Evolutionary conservation across 2,113 vertebrate genomes (phyloP).

Genomic region (Brachionichthys hirsutus): DNA sequence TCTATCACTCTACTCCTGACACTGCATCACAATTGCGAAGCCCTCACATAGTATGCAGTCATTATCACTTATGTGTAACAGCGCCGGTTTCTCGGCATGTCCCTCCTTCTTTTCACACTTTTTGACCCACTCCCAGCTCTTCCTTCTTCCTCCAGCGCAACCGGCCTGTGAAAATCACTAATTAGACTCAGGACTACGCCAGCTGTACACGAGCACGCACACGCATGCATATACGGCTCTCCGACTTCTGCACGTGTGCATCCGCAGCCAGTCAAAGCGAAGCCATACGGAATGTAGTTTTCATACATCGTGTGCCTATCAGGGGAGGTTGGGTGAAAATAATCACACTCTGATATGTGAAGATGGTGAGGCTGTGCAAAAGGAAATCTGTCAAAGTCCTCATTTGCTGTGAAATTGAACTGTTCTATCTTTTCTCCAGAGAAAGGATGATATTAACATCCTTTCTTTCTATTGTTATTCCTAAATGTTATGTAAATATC

Average conservation of each 20-base stretch:
- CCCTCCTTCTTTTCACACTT: conserved; percentile 26
- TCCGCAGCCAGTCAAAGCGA: conserved; percentile 7
- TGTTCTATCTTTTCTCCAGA: background rate
- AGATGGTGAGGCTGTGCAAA: conserved; percentile 24
- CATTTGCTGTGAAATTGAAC: background rate
- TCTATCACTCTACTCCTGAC: conserved; percentile 14
- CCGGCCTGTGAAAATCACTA: conserved; percentile 29
- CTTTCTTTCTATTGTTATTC: background rate
- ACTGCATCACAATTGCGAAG: conserved; percentile 37
- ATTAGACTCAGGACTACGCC: conserved; percentile 28
- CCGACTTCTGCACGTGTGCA: conserved; percentile 7
- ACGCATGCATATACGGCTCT: conserved; percentile 5
- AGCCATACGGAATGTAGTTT: conserved; percentile 13
- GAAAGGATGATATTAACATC: no score
- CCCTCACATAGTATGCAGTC: conserved; percentile 18
- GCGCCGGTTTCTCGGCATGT: conserved; percentile 27
- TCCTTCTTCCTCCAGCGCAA: conserved; percentile 19
- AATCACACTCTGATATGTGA: conserved; percentile 51
- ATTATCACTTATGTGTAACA: conserved; percentile 33
- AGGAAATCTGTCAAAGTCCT: conserved; percentile 25
- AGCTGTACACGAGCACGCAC: conserved; percentile 15
- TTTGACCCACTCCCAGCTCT: conserved; percentile 32
- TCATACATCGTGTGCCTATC: conserved; percentile 33
- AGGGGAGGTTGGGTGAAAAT: no score
- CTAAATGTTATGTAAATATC: background rate